Conservation (phyloP, 2,888 invertebrate genomes). For the Ligdia adustata region DNA sequence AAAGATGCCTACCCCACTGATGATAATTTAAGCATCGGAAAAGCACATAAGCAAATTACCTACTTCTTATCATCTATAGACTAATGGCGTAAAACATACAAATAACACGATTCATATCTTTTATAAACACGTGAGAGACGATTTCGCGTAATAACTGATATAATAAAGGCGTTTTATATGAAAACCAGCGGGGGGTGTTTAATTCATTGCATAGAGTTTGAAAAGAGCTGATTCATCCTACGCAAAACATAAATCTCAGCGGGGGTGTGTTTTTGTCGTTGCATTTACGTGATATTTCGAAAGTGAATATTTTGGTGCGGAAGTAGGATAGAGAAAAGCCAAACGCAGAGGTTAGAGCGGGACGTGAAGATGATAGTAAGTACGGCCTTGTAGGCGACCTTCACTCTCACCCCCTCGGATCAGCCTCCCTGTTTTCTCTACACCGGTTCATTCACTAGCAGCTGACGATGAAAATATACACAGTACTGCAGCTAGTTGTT, state of each 20-base stretch:
- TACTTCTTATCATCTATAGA: neutral
- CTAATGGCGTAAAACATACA: neutral
- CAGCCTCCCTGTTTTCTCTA: conserved; percentile 59
- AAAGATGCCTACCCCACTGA: conserved; percentile 35
- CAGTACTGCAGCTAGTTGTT: too few species aligned
- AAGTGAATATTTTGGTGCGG: conserved; percentile 66
- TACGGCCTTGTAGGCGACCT: conserved; percentile 74
- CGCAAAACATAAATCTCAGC: conserved; percentile 51
- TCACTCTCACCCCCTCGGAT: conserved; percentile 61
- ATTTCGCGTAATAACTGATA: too few species aligned
- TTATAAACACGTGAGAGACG: too few species aligned
- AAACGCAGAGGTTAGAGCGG: conserved; percentile 46
- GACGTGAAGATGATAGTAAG: conserved; percentile 66
- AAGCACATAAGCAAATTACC: conserved; percentile 28
- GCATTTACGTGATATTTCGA: conserved; percentile 65
- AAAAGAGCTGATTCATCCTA: conserved; percentile 45
- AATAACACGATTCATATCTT: conserved; percentile 8
- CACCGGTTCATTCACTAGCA: conserved; percentile 74
- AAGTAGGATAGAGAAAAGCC: conserved; percentile 44
- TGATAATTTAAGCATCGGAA: conserved; percentile 38
- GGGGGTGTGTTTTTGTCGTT: conserved; percentile 58
- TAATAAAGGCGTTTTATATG: too few species aligned
- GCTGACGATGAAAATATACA: conserved; percentile 6
- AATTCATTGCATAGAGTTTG: conserved; percentile 26
- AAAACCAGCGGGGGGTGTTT: neutral